Evolutionary conservation across 2,113 vertebrate species (phyloP).

Genomic region (Dipodomys ordii): DNA sequence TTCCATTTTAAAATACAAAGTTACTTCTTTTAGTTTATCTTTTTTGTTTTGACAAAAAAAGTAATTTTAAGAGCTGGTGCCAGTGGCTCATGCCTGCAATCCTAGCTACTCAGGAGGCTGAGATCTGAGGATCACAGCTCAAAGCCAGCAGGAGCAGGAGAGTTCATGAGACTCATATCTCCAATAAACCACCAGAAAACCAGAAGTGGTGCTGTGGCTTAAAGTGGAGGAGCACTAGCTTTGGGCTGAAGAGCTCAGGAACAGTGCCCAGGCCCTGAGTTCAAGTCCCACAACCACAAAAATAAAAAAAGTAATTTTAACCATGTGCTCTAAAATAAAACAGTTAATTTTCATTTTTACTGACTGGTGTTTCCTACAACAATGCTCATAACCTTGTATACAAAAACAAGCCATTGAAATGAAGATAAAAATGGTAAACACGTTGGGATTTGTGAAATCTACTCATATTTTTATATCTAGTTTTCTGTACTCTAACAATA

Average conservation of each 20-base stretch:
- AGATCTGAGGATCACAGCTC: no score
- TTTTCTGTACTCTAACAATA: neutral
- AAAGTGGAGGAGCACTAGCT: no score
- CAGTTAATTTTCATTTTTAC: neutral
- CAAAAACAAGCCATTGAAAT: slow-evolving; percentile 62
- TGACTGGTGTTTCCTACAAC: slow-evolving; percentile 65
- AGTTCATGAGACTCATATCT: no score
- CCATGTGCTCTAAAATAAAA: neutral
- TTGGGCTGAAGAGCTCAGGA: no score
- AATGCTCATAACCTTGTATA: slow-evolving; percentile 63
- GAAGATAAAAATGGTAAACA: slow-evolving; percentile 66
- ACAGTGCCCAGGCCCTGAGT: no score
- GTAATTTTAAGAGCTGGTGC: no score
- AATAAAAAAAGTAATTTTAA: neutral
- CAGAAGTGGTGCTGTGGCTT: no score
- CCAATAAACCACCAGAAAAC: no score
- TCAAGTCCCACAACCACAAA: no score
- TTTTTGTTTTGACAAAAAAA: neutral
- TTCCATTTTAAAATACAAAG: neutral
- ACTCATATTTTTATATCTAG: neutral
- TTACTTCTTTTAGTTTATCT: neutral
- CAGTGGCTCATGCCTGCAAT: no score
- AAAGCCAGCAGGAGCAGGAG: no score
- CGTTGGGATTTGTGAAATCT: slow-evolving; percentile 50
- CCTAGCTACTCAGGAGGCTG: no score